A percentile compares a stretch with the other conserved stretches of the same genome.
Evolutionary conservation across 1,140 invertebrate species (phyloP).

Genomic region (Procambarus virginalis): DNA sequence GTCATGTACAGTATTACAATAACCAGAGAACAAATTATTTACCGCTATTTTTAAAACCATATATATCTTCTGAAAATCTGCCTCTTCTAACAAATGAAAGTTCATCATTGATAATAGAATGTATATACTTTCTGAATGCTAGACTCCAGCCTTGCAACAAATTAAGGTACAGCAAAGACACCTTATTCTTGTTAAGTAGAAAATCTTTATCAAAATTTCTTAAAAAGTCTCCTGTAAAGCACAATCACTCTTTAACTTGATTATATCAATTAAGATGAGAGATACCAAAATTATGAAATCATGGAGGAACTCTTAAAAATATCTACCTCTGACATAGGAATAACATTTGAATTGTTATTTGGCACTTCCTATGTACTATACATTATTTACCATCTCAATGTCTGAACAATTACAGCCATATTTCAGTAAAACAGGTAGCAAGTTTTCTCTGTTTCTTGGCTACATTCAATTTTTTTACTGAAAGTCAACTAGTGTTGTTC

Average conservation of each 20-base stretch:
- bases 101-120: background rate
- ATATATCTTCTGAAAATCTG: background rate
- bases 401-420: background rate
- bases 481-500: background rate
- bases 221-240: background rate
- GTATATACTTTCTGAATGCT: background rate
- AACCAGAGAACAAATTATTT: background rate
- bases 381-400: background rate
- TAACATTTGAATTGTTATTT: background rate
- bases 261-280: background rate
- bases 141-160: background rate
- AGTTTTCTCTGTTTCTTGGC: background rate
- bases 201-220: background rate
- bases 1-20: background rate
- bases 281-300: background rate
- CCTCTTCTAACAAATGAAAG: background rate
- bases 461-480: background rate
- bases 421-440: background rate
- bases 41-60: background rate
- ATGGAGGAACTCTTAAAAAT: background rate
- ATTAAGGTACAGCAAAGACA: background rate
- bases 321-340: background rate
- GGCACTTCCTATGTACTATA: slow-evolving; percentile 12
- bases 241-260: background rate
- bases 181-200: background rate